phyloP scores from a whole-genome alignment of 2,888 invertebrate species.

The Spicauda simplicius region DNA sequence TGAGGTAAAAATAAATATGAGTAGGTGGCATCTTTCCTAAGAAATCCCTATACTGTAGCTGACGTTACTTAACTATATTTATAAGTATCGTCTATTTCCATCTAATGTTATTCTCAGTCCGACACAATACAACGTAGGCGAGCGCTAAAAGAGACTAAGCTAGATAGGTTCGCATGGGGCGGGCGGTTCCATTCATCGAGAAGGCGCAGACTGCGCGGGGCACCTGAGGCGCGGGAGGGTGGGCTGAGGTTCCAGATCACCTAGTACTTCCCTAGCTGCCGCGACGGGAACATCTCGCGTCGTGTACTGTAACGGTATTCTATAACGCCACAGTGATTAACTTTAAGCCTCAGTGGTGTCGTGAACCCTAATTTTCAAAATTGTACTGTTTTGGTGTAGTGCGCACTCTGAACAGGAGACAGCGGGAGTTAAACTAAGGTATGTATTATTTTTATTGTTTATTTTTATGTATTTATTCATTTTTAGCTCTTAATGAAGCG shows the following conservation, averaged over 20 bases:
- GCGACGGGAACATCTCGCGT: conserved; percentile 50
- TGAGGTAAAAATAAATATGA: too few species aligned
- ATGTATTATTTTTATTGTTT: neutral
- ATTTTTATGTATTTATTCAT: neutral
- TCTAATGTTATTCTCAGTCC: conserved; percentile 67
- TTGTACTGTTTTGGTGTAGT: conserved; percentile 7
- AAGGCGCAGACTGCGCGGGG: conserved; percentile 73
- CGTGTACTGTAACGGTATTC: conserved; percentile 2
- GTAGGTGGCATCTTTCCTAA: too few species aligned
- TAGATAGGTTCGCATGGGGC: conserved; percentile 55
- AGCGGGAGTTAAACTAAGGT: neutral
- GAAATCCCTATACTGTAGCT: neutral
- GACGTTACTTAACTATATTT: conserved; percentile 55
- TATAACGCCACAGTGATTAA: conserved; percentile 11
- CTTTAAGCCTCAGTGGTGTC: conserved; percentile 4
- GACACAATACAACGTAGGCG: conserved; percentile 68
- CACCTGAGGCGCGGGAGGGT: conserved; percentile 48
- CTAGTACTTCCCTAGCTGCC: conserved; percentile 64
- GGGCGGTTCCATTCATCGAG: conserved; percentile 77
- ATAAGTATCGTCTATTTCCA: conserved; percentile 71
- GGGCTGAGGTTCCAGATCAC: conserved; percentile 58
- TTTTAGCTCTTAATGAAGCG: neutral
- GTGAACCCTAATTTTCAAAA: neutral
- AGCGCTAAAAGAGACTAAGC: conserved; percentile 62
- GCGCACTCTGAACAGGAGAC: neutral